A percentile compares a stretch with the other conserved stretches of the same genome.
These are phyloP conservation scores for Lutraria rhynchaena DNA, from an alignment of 1,140 invertebrate genomes.

Conservation along the genomic window DNA sequence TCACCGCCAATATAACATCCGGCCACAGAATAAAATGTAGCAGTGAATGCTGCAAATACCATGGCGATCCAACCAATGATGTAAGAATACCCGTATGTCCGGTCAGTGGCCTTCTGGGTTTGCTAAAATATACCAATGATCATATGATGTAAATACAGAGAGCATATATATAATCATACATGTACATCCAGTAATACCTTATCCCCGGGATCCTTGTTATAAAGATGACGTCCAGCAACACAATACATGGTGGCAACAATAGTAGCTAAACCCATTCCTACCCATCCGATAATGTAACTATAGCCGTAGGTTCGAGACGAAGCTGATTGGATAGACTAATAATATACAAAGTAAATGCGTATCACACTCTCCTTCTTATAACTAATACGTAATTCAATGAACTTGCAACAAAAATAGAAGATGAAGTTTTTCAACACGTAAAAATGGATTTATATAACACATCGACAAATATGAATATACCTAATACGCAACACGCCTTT, in stretches of 20 bases:
- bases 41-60: slow-evolving; percentile 74
- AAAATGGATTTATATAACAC: no score
- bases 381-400: no score
- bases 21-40: slow-evolving; percentile 76
- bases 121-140: slow-evolving; percentile 61
- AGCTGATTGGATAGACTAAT: slow-evolving; percentile 65
- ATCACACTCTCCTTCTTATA: no score
- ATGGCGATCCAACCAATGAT: slow-evolving; percentile 78
- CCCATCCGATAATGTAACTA: slow-evolving; percentile 79
- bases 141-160: not conserved
- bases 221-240: slow-evolving; percentile 75
- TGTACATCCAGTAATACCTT: not conserved
- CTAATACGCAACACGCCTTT: no score
- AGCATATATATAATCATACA: not conserved
- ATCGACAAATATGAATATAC: no score
- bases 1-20: slow-evolving; percentile 75
- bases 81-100: slow-evolving; percentile 77
- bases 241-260: slow-evolving; percentile 77
- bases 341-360: no score
- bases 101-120: slow-evolving; percentile 62
- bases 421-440: no score
- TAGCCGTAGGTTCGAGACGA: slow-evolving; percentile 74
- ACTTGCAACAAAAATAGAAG: no score
- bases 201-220: slow-evolving; percentile 42
- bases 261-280: slow-evolving; percentile 74